phyloP scores from a whole-genome alignment of 2,797 vertebrate species.

The Sylvilagus floridanus region DNA sequence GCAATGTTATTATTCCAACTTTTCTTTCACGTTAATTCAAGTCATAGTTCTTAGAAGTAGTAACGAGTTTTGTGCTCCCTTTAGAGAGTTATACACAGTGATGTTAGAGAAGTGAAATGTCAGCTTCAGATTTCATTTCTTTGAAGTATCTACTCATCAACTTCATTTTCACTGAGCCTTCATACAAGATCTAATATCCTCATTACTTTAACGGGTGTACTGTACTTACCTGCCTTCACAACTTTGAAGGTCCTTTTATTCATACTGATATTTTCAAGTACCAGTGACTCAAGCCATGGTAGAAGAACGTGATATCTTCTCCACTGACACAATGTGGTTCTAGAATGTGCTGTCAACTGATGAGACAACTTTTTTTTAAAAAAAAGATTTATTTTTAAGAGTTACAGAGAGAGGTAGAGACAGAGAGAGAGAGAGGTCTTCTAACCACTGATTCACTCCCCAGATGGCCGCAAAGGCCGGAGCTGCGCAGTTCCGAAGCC shows the following conservation, averaged over 20 bases:
- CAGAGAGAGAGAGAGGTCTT: too few species aligned
- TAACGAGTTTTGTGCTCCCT: background rate
- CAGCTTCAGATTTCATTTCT: conserved; percentile 38
- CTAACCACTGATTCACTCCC: too few species aligned
- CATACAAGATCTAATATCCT: background rate
- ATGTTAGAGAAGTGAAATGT: conserved; percentile 13
- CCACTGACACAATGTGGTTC: background rate
- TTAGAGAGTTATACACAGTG: background rate
- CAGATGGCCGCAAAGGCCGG: too few species aligned
- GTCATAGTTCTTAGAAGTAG: background rate
- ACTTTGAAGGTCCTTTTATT: background rate
- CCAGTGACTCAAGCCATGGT: background rate
- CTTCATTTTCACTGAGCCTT: background rate
- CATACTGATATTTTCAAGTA: background rate
- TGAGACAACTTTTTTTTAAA: background rate
- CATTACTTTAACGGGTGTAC: background rate
- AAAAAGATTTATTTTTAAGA: too few species aligned
- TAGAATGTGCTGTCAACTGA: background rate
- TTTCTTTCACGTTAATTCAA: background rate
- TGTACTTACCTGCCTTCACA: background rate
- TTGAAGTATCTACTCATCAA: background rate
- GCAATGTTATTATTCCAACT: background rate
- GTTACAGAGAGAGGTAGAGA: too few species aligned
- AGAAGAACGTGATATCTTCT: background rate
- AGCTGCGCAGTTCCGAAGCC: too few species aligned